Conservation (phyloP, 1,140 invertebrate species). For the Orchesella cincta region DNA sequence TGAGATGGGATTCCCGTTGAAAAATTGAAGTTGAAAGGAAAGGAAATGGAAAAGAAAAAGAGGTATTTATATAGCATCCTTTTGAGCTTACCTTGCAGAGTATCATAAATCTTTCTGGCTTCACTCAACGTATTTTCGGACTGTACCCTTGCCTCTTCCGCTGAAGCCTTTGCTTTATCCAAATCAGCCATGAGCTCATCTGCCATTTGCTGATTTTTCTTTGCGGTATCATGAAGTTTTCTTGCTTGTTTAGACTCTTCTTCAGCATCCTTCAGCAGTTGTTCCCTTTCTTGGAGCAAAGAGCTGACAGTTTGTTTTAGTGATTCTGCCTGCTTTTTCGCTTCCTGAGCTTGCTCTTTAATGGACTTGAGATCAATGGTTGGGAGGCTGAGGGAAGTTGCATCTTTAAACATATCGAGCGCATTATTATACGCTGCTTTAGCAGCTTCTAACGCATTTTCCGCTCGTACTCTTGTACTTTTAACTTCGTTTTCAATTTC, state of each 20-base stretch:
- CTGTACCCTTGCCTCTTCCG: slow-evolving; percentile 75
- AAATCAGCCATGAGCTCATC: slow-evolving; percentile 69
- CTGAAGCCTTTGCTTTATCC: slow-evolving; percentile 70
- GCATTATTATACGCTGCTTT: slow-evolving; percentile 76
- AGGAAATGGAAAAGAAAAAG: slow-evolving; percentile 5
- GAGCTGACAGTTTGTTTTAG: slow-evolving; percentile 69
- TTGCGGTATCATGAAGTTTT: slow-evolving; percentile 60
- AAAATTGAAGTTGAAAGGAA: background rate
- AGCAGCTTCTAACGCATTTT: slow-evolving; percentile 71
- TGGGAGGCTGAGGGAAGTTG: slow-evolving; percentile 73
- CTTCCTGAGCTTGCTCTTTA: slow-evolving; percentile 57
- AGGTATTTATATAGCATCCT: background rate
- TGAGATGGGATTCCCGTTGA: background rate
- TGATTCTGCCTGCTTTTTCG: slow-evolving; percentile 53
- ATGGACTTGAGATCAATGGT: slow-evolving; percentile 70
- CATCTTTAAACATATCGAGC: slow-evolving; percentile 72
- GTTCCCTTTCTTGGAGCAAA: slow-evolving; percentile 64
- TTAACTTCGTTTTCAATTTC: slow-evolving; percentile 46
- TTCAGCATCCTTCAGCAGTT: slow-evolving; percentile 65
- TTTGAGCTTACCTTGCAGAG: slow-evolving; percentile 68
- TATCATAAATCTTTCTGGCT: slow-evolving; percentile 81
- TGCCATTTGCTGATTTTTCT: slow-evolving; percentile 64
- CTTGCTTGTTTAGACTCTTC: slow-evolving; percentile 61
- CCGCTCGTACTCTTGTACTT: slow-evolving; percentile 57
- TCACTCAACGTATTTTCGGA: slow-evolving; percentile 83